Percentiles rank a stretch among this genome's conserved stretches.
phyloP scores from a whole-genome alignment of 2,113 vertebrate species.

The Uria aalge region DNA sequence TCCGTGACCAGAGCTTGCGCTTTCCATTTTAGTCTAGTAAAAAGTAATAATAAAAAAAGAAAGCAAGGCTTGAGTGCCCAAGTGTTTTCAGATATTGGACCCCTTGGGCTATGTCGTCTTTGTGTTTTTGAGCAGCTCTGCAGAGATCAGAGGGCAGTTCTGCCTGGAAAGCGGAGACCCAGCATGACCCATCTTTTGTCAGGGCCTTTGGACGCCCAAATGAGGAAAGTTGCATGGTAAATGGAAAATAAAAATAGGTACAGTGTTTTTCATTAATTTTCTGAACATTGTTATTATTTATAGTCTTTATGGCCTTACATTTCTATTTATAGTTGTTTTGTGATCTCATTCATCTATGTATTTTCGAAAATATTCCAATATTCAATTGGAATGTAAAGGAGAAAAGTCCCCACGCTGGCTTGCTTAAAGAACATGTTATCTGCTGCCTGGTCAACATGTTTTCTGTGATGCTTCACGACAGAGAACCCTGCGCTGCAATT shows the following conservation, averaged over 20 bases:
- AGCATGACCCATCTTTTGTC: not conserved
- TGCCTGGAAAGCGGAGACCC: not conserved
- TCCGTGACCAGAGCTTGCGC: not conserved
- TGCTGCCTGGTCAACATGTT: not conserved
- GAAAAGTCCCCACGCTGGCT: not conserved
- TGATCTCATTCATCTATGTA: not conserved
- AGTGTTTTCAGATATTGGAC: not conserved
- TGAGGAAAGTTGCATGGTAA: not conserved
- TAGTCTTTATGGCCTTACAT: not conserved
- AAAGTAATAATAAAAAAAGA: not conserved
- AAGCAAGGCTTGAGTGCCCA: not conserved
- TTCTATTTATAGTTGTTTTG: not conserved
- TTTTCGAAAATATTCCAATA: not conserved
- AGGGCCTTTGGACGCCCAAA: not conserved
- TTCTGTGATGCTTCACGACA: not conserved
- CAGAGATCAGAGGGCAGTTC: not conserved
- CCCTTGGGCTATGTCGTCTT: not conserved
- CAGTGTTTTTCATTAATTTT: not conserved
- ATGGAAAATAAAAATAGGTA: not conserved
- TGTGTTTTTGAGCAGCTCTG: not conserved
- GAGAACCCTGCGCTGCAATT: not conserved
- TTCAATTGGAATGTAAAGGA: not conserved
- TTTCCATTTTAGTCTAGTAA: not conserved
- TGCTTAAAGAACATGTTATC: not conserved
- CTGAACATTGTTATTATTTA: not conserved